A percentile compares a stretch with the other conserved stretches of the same genome.
These are phyloP conservation scores for Euura lappo DNA, from an alignment of 1,140 invertebrate genomes.

Conservation along the genomic window DNA sequence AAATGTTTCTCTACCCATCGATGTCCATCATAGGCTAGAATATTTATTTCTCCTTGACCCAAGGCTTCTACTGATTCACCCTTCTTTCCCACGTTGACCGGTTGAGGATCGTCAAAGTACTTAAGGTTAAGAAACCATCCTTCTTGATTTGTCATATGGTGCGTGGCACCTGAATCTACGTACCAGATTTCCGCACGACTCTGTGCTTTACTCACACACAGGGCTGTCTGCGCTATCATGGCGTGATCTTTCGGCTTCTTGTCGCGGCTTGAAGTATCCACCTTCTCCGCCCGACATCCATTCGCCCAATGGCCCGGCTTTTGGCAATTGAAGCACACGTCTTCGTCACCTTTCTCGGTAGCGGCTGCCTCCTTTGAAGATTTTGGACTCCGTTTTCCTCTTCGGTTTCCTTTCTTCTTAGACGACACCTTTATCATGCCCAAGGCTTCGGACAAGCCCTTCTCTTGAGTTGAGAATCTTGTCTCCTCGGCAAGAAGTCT, in stretches of 20 bases:
- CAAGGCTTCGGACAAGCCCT: slow-evolving; percentile 12
- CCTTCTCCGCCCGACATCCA: slow-evolving; percentile 14
- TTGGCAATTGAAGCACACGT: slow-evolving; percentile 16
- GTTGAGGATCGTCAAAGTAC: neutral
- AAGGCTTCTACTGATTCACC: too few relatives aligned
- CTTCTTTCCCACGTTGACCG: too few relatives aligned
- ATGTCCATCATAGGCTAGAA: slow-evolving; percentile 32
- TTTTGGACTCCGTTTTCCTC: neutral
- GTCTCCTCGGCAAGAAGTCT: neutral
- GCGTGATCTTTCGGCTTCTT: slow-evolving; percentile 16
- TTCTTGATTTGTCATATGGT: neutral
- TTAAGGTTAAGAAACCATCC: neutral
- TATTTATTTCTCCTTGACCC: slow-evolving; percentile 32
- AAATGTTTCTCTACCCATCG: slow-evolving; percentile 34
- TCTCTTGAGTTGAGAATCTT: slow-evolving; percentile 14
- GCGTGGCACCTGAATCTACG: neutral
- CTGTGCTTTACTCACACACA: slow-evolving; percentile 1
- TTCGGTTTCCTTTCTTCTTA: slow-evolving; percentile 8
- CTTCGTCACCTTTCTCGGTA: slow-evolving; percentile 1
- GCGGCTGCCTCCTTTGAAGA: neutral
- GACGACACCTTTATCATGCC: slow-evolving; percentile 13
- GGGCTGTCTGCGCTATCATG: slow-evolving; percentile 16
- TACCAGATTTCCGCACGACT: neutral
- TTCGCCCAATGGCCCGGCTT: slow-evolving; percentile 1
- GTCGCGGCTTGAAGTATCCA: neutral